These are phyloP conservation scores for Hippocampus abdominalis DNA, from an alignment of 2,113 vertebrate species.

Conservation along the genomic window DNA sequence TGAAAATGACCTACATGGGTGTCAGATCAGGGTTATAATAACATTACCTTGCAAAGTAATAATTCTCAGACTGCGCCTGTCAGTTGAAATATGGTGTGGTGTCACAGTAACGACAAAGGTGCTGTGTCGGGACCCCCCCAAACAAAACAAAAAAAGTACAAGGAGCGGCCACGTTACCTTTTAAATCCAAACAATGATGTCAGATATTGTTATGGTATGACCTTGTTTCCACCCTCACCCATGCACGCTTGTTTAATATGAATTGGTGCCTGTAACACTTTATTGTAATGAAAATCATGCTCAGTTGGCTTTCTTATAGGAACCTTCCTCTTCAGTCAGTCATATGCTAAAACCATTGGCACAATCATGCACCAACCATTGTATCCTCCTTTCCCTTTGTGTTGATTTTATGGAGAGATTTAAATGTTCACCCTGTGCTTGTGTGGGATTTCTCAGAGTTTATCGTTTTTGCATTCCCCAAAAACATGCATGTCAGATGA, in stretches of 20 bases:
- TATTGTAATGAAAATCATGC: conserved; percentile 44
- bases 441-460: too few relatives aligned
- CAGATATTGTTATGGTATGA: conserved; percentile 19
- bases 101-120: conserved; percentile 30
- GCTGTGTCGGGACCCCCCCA: conserved; percentile 21
- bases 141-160: background rate
- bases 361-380: conserved; percentile 21
- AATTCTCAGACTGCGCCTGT: conserved; percentile 29
- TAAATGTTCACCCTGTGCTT: too few relatives aligned
- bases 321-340: conserved; percentile 29
- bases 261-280: conserved; percentile 45
- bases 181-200: conserved; percentile 49
- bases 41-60: conserved; percentile 30
- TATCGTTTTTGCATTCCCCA: background rate
- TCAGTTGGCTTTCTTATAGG: conserved; percentile 57
- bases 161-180: conserved; percentile 30
- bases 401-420: conserved; percentile 4
- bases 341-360: conserved; percentile 5
- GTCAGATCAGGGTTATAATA: conserved; percentile 41
- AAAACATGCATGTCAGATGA: background rate
- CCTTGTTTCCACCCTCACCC: conserved; percentile 21
- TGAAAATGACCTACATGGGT: conserved; percentile 33
- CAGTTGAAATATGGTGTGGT: conserved; percentile 25
- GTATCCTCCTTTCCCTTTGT: conserved; percentile 26
- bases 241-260: conserved; percentile 28